A percentile compares a stretch with the other conserved stretches of the same genome.
These are phyloP conservation scores for Euplexia lucipara DNA, from an alignment of 2,888 invertebrate species.

Conservation along the genomic window DNA sequence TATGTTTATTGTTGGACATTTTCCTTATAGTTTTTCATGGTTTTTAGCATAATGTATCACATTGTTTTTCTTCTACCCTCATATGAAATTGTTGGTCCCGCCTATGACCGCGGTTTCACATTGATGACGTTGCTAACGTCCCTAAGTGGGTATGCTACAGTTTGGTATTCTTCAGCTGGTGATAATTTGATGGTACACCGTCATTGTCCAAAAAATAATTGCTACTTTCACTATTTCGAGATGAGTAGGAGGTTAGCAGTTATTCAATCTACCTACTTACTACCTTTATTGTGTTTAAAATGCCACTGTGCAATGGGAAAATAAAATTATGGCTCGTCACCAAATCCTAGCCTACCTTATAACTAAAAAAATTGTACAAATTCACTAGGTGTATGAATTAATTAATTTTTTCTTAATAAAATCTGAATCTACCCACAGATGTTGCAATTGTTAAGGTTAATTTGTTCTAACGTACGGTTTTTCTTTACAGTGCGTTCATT, in stretches of 20 bases:
- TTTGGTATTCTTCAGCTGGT: constrained; percentile 39
- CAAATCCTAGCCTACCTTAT: not conserved
- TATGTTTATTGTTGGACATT: constrained; percentile 53
- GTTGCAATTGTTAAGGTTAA: not conserved
- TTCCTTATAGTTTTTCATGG: constrained; percentile 57
- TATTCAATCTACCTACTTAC: constrained; percentile 36
- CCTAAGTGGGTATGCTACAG: constrained; percentile 35
- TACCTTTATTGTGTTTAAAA: constrained; percentile 19
- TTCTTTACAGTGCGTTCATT: constrained; percentile 97
- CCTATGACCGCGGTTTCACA: constrained; percentile 80
- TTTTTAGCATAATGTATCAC: constrained; percentile 63
- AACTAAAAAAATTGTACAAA: not conserved
- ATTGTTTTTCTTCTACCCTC: constrained; percentile 84
- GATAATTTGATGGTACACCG: constrained; percentile 7
- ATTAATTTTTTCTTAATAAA: constrained; percentile 1
- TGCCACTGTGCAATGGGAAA: constrained; percentile 10
- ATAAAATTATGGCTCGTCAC: not conserved
- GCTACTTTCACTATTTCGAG: constrained; percentile 16
- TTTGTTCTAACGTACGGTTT: constrained; percentile 54
- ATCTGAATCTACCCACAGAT: constrained; percentile 24
- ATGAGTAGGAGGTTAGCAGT: constrained; percentile 19
- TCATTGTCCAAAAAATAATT: constrained; percentile 3
- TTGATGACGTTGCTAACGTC: constrained; percentile 86
- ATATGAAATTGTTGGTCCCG: constrained; percentile 66
- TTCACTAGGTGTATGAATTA: not conserved